Evolutionary conservation across 2,888 invertebrate species (phyloP).

Genomic region (Nebria salina): DNA sequence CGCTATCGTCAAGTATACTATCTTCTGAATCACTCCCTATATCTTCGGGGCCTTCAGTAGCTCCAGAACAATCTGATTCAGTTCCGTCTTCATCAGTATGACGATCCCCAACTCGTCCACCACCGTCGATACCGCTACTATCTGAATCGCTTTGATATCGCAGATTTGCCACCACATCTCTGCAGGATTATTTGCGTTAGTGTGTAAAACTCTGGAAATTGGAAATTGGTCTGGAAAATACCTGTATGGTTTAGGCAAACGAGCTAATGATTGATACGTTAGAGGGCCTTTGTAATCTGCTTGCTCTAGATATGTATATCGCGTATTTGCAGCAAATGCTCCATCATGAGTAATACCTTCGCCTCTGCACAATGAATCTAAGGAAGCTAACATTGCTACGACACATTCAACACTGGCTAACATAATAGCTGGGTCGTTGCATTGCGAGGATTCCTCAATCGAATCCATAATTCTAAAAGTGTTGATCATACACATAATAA

Average conservation of each 20-base stretch:
- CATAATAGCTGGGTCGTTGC: slow-evolving; percentile 79
- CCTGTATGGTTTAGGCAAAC: slow-evolving; percentile 84
- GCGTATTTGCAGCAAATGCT: slow-evolving; percentile 70
- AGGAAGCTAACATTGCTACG: slow-evolving; percentile 81
- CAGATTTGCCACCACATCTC: slow-evolving; percentile 73
- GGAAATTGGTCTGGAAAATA: slow-evolving; percentile 53
- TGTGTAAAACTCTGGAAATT: background rate
- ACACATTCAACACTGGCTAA: slow-evolving; percentile 85
- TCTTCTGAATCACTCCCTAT: slow-evolving; percentile 67
- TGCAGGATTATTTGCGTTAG: slow-evolving; percentile 55
- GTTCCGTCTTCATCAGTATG: slow-evolving; percentile 60
- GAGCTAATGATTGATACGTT: slow-evolving; percentile 85
- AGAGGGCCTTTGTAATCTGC: slow-evolving; percentile 86
- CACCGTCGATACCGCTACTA: slow-evolving; percentile 65
- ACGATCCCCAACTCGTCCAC: slow-evolving; percentile 56
- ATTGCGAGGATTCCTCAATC: slow-evolving; percentile 90
- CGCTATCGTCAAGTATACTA: slow-evolving; percentile 84
- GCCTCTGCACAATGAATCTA: slow-evolving; percentile 82
- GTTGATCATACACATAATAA: background rate
- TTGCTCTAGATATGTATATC: slow-evolving; percentile 75
- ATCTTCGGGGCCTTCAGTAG: slow-evolving; percentile 78
- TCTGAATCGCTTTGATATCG: slow-evolving; percentile 74
- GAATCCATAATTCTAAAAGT: slow-evolving; percentile 86
- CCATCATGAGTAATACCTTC: slow-evolving; percentile 74
- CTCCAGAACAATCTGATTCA: slow-evolving; percentile 66